Percentiles rank a stretch among this genome's conserved stretches.
These are phyloP conservation scores for Hemicrepidius hirtus DNA, from an alignment of 2,888 invertebrate species.

Conservation along the genomic window DNA sequence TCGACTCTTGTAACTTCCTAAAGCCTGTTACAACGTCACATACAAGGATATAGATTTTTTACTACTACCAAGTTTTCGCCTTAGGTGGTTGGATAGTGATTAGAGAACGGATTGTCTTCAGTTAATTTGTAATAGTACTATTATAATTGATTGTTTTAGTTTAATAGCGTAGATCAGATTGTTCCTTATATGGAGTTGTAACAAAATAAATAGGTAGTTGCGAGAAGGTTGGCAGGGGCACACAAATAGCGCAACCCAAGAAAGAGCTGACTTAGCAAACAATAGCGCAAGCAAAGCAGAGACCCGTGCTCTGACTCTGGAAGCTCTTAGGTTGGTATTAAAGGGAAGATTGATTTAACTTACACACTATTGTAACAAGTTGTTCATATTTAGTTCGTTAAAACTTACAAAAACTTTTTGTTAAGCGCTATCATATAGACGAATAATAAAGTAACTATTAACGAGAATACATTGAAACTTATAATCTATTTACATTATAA, in stretches of 20 bases:
- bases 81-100: too few relatives aligned
- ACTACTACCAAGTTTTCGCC: too few relatives aligned
- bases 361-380: conserved; percentile 66
- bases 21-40: conserved; percentile 40
- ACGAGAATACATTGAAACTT: conserved; percentile 54
- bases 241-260: conserved; percentile 70
- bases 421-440: conserved; percentile 53
- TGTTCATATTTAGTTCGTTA: conserved; percentile 58
- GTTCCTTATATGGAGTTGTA: conserved; percentile 29
- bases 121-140: neutral
- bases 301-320: conserved; percentile 71
- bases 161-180: too few relatives aligned
- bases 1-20: conserved; percentile 39
- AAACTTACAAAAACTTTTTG: conserved; percentile 46
- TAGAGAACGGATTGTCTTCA: too few relatives aligned
- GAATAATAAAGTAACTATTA: conserved; percentile 66
- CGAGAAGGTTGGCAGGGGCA: conserved; percentile 64
- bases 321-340: conserved; percentile 72
- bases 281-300: conserved; percentile 71
- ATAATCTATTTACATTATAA: conserved; percentile 58
- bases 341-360: conserved; percentile 69
- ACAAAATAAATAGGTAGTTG: conserved; percentile 50
- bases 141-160: too few relatives aligned
- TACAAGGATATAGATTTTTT: conserved; percentile 7
- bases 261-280: conserved; percentile 70